phyloP scores from a whole-genome alignment of 2,888 invertebrate genomes.

The Enchytraeus crypticus region DNA sequence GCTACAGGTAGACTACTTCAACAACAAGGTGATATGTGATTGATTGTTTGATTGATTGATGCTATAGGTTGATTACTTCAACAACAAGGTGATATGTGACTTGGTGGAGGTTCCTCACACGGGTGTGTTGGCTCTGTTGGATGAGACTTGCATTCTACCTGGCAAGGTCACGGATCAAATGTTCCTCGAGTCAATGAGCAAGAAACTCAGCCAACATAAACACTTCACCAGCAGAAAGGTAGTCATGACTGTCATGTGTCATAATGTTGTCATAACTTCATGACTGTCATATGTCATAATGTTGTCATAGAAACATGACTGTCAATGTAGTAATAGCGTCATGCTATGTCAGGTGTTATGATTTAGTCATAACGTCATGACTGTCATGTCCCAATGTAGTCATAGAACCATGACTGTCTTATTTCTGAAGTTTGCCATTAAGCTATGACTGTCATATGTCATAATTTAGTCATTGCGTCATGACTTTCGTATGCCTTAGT shows the following conservation, averaged over 20 bases:
- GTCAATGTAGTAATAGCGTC: no score
- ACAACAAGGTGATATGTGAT: background rate
- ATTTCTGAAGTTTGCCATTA: no score
- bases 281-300: background rate
- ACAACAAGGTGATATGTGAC: conserved; percentile 71
- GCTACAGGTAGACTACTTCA: background rate
- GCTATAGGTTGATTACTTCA: conserved; percentile 74
- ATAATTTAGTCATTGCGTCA: no score
- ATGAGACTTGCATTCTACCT: conserved; percentile 91
- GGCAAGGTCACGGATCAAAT: conserved; percentile 78
- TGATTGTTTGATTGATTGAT: background rate
- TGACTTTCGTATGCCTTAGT: no score
- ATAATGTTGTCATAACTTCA: background rate
- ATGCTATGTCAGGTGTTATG: no score
- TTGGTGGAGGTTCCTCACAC: conserved; percentile 86
- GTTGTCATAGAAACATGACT: no score
- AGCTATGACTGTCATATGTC: no score
- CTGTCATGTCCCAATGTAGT: no score
- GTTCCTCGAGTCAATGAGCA: conserved; percentile 84
- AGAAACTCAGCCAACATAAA: conserved; percentile 70
- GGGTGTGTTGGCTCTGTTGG: conserved; percentile 83
- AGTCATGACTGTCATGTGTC: no score
- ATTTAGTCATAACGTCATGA: no score
- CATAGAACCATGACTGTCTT: no score
- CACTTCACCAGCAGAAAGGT: conserved; percentile 68